phyloP scores from a whole-genome alignment of 2,113 vertebrate genomes.

The Trichomycterus rosablanca region DNA sequence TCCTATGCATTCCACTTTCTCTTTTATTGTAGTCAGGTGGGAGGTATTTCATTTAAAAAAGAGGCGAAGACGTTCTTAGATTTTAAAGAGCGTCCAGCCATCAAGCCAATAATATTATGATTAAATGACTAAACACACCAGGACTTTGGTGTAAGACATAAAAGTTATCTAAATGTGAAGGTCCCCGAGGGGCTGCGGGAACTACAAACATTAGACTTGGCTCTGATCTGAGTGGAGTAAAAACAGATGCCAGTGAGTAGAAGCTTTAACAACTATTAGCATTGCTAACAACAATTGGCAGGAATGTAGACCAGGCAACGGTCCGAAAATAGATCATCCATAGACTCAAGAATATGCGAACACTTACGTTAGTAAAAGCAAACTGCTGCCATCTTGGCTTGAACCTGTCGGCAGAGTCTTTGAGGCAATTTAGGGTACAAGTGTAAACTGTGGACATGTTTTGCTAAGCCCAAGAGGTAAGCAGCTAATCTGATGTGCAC shows the following conservation, averaged over 20 bases:
- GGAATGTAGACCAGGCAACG: slow-evolving; percentile 15
- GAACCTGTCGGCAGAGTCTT: no score
- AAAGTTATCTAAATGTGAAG: slow-evolving; percentile 13
- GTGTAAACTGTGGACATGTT: no score
- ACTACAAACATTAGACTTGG: slow-evolving; percentile 24
- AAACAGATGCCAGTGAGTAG: slow-evolving; percentile 33
- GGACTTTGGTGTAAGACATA: slow-evolving; percentile 11
- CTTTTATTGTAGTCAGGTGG: no score
- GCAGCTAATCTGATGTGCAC: slow-evolving; percentile 59
- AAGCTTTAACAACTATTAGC: slow-evolving; percentile 31
- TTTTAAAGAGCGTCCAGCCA: no score
- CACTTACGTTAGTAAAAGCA: no score
- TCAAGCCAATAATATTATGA: background rate
- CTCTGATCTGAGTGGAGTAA: slow-evolving; percentile 21
- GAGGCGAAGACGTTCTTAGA: no score
- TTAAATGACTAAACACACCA: slow-evolving; percentile 4
- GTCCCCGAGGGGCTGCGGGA: slow-evolving; percentile 22
- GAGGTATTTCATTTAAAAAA: no score
- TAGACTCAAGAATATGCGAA: no score
- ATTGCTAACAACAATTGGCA: slow-evolving; percentile 27
- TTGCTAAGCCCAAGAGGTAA: slow-evolving; percentile 33
- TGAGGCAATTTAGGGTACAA: no score
- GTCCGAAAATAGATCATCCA: background rate
- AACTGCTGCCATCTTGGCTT: no score
- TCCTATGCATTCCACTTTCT: no score